Evolutionary conservation across 1,140 invertebrate species (phyloP).

Genomic region (Spodoptera litura): DNA sequence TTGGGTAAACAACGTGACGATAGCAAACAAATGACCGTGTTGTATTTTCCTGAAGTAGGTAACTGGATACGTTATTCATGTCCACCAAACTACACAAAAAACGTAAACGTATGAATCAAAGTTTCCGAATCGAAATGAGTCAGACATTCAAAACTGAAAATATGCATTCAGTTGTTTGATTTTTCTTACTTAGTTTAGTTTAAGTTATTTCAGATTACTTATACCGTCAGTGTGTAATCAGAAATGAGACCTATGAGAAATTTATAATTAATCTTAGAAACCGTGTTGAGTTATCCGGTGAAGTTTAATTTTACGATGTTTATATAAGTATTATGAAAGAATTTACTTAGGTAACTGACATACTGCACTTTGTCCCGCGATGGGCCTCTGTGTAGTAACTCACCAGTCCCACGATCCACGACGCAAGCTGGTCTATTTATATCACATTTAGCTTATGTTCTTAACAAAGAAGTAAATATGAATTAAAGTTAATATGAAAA

Average conservation of each 20-base stretch:
- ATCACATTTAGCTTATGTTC: slow-evolving; percentile 44
- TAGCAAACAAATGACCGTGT: no score
- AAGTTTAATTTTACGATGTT: slow-evolving; percentile 26
- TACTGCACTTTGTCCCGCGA: slow-evolving; percentile 34
- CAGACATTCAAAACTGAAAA: not conserved
- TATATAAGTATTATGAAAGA: slow-evolving; percentile 33
- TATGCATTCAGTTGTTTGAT: not conserved
- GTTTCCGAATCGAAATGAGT: not conserved
- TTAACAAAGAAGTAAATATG: slow-evolving; percentile 28
- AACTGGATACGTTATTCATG: not conserved
- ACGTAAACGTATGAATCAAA: slow-evolving; percentile 5
- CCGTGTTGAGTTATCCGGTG: slow-evolving; percentile 4
- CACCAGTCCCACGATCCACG: slow-evolving; percentile 43
- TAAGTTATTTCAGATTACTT: not conserved
- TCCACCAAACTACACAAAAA: not conserved
- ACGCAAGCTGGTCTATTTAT: slow-evolving; percentile 48
- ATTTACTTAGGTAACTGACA: slow-evolving; percentile 20
- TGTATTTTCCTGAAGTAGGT: slow-evolving; percentile 26
- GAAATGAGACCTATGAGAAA: slow-evolving; percentile 14
- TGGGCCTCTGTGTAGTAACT: slow-evolving; percentile 17
- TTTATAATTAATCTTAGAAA: not conserved
- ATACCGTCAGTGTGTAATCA: not conserved
- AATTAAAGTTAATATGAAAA: no score
- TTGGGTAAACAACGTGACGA: no score
- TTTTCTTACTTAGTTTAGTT: not conserved